Conservation (phyloP, 2,113 vertebrate species). For the Rhinolophus sinicus region DNA sequence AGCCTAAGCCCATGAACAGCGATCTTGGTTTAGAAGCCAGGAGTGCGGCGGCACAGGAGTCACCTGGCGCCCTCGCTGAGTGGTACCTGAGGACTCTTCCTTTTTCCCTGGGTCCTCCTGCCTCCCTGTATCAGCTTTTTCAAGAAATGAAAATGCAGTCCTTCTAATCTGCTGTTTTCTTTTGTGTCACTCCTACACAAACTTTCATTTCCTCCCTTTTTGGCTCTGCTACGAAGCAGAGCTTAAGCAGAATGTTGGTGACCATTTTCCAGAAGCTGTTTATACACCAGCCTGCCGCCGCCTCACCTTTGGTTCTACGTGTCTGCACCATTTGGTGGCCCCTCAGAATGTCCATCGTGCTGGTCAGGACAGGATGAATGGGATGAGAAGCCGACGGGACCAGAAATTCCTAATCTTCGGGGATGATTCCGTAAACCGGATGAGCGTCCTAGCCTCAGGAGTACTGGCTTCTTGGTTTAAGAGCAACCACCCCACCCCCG, state of each 20-base stretch:
- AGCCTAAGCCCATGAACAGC: not conserved
- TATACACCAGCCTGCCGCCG: not conserved
- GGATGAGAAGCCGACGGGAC: not conserved
- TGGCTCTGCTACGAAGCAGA: not conserved
- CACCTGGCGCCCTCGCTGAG: not conserved
- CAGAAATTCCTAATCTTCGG: not conserved
- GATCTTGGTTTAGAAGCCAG: not conserved
- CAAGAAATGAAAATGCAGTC: not conserved
- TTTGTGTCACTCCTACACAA: not conserved
- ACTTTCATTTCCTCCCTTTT: not conserved
- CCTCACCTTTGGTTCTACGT: not conserved
- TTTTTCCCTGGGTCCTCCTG: not conserved
- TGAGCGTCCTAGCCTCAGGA: not conserved
- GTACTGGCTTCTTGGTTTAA: not conserved
- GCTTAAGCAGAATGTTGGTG: not conserved
- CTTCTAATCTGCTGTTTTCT: not conserved
- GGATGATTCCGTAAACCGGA: not conserved
- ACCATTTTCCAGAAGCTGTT: not conserved
- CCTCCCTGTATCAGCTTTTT: not conserved
- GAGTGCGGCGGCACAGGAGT: not conserved
- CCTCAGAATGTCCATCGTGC: not conserved
- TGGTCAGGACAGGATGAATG: not conserved
- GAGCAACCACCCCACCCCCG: fast-evolving
- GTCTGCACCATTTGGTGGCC: not conserved
- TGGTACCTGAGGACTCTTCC: not conserved